Base-by-base conservation (phyloP, 2,113 vertebrate species). In the Odocoileus hemionus region DNA sequence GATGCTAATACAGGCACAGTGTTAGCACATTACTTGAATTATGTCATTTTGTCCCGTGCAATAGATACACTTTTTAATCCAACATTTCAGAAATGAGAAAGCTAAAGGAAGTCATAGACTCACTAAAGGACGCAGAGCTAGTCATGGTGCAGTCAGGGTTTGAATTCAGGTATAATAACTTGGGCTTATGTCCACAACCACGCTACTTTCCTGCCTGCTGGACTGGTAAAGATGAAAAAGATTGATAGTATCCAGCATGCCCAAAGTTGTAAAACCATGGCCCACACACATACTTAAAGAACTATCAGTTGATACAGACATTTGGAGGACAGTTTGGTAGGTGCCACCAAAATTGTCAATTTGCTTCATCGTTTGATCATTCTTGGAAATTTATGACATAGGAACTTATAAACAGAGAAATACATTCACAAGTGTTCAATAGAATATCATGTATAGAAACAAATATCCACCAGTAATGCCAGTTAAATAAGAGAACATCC, bases 71-170 rank as follows among this genome's bases (percentile, higher is more conserved):
- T 88, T 96, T 47, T 79, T 82, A 58, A 80, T 7, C 70, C 91
- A 74, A 74, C 47, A 78, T 76, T 89, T 97, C 78, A 80, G 61
- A 95, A 33, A 33, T 89, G 89, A 95, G 52, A 74, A 91, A 92
- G 92, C n/a, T 58, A 58, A 70, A 57, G 43, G 76, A 83, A 30
- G 19, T 67, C 14, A 45, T 54, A 86, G 36, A 45, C 25, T 61
- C 74, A 21, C 25, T 60, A 15, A 23, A 79, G 17, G 57, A 64
- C 30, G 16, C 39, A 70, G 47, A 90, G 21, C 28, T 89, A 50
- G 39, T 23, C 21, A 80, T 15, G 2, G 50, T 58, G 6, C 14
- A 26, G 8, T 17, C 23, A 45, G n/a, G 39, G 86, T 87, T 58
- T 64, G 83, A 94, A 89, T 74, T 84, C 9, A 13, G 61, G 17